Evolutionary conservation across 2,797 vertebrate genomes (phyloP).

Genomic region (Arvicola amphibius): DNA sequence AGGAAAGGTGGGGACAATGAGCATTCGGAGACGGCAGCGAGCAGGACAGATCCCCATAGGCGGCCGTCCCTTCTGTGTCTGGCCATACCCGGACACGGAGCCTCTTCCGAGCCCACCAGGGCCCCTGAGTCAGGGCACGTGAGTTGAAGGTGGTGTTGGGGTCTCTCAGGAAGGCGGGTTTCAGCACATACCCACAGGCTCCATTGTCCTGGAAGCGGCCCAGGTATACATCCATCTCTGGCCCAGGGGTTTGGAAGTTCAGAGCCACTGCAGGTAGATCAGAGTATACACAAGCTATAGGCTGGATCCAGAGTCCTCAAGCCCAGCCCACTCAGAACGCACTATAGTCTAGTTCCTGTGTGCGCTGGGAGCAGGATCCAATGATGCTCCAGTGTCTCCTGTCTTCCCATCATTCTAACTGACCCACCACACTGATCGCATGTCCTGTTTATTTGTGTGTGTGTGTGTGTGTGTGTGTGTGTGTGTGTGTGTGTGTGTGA

Average conservation of each 20-base stretch:
- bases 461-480: neutral
- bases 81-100: conserved; percentile 73
- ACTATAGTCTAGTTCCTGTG: neutral
- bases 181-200: conserved; percentile 94
- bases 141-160: conserved; percentile 91
- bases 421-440: neutral
- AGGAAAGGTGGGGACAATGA: neutral
- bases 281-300: neutral
- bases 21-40: fast-evolving
- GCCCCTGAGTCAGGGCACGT: conserved; percentile 86
- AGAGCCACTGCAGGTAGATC: conserved; percentile 91
- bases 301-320: neutral
- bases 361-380: neutral
- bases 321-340: neutral
- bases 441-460: neutral
- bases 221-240: conserved; percentile 97
- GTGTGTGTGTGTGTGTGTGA: neutral
- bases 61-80: neutral
- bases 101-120: conserved; percentile 90
- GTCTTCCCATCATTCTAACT: neutral
- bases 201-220: conserved; percentile 94
- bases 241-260: conserved; percentile 95
- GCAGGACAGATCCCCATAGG: fast-evolving
- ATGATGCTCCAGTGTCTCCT: neutral
- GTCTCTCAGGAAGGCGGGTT: conserved; percentile 93